Evolutionary conservation across 2,888 invertebrate genomes (phyloP).

Genomic region (Drosophila neotestacea): DNA sequence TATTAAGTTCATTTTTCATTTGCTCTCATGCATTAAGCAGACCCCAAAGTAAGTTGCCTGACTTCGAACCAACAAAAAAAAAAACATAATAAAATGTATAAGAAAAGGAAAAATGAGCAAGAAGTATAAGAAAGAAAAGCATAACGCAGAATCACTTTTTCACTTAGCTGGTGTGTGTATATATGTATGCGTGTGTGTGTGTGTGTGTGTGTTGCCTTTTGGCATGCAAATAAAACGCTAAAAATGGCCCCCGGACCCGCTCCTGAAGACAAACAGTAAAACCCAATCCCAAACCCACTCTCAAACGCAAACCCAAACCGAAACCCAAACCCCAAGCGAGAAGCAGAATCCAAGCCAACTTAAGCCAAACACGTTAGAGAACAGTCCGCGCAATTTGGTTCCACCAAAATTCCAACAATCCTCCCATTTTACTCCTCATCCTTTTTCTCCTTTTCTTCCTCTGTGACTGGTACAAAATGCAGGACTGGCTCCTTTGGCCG

Average conservation of each 20-base stretch:
- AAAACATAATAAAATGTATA: background rate
- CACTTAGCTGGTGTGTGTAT: constrained; percentile 64
- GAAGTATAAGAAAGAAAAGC: constrained; percentile 30
- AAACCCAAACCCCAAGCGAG: constrained; percentile 51
- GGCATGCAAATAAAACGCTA: constrained; percentile 76
- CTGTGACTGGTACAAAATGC: constrained; percentile 1
- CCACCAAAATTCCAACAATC: constrained; percentile 55
- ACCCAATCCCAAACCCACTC: background rate
- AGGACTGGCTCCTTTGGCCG: constrained; percentile 27
- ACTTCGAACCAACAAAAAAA: constrained; percentile 6
- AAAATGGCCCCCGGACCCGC: constrained; percentile 43
- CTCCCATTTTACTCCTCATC: background rate
- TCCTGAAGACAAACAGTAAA: constrained; percentile 12
- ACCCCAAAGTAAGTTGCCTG: constrained; percentile 47
- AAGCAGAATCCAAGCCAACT: constrained; percentile 76
- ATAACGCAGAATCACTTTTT: constrained; percentile 77
- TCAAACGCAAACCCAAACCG: constrained; percentile 5
- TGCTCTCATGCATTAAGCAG: constrained; percentile 71
- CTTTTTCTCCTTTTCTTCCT: background rate
- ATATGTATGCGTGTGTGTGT: constrained; percentile 43
- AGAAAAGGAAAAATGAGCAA: constrained; percentile 7
- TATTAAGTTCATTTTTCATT: constrained; percentile 81
- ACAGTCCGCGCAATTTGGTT: constrained; percentile 72
- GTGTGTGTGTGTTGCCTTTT: constrained; percentile 65
- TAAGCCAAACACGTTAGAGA: constrained; percentile 79